Evolutionary conservation across 2,888 invertebrate genomes (phyloP), one percentile per base, ranked within the genome.

Genomic region (Drosophila leonis): DNA sequence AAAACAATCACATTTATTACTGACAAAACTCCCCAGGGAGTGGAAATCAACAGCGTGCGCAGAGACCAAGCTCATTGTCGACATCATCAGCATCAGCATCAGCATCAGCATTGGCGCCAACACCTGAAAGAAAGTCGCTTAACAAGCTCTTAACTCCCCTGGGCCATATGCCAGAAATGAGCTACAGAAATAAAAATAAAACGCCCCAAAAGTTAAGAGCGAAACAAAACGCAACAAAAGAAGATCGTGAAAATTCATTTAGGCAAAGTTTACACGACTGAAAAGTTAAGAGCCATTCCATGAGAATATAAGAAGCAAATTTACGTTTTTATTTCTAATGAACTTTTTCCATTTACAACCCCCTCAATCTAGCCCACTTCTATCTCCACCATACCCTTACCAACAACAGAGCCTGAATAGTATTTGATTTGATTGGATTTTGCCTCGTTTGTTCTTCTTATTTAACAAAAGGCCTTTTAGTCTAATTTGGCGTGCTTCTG

Each of bases 1-100:
- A 83, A 88, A 80, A 84, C 86, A 86, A 86, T 86, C 86, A 83
- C 83, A 87, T 81, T 83, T 88, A 83, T 85, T 83, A 80, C 80
- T 68, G 75, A 37, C 64, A 67, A 77, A 71, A 72, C 73, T 67
- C 86, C 59, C 86, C 44, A 57, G 88, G 83, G 86, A 86, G 48
- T 49, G 44, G 49, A 75, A 81, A 74, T 82, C 86, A 85, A 82
- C 87, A 84, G 60, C 69, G 49, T 44, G 33, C 24, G 31, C 54
- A 37, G 48, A 44, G 39, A 37, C 65, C 49, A 62, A 61, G 39
- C 75, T 67, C 75, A 69, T 73, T 75, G 61, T 60, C 67, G 72
- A 54, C 71, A 65, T 62, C 69, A 74, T 56, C 72, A 66, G 60
- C 69, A 46, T 59, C 51, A 55, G n/a, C n/a, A n/a, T n/a, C n/a